A percentile compares a stretch with the other conserved stretches of the same genome.
Conservation (phyloP, 2,797 vertebrate genomes). For the Epinephelus awoara region DNA sequence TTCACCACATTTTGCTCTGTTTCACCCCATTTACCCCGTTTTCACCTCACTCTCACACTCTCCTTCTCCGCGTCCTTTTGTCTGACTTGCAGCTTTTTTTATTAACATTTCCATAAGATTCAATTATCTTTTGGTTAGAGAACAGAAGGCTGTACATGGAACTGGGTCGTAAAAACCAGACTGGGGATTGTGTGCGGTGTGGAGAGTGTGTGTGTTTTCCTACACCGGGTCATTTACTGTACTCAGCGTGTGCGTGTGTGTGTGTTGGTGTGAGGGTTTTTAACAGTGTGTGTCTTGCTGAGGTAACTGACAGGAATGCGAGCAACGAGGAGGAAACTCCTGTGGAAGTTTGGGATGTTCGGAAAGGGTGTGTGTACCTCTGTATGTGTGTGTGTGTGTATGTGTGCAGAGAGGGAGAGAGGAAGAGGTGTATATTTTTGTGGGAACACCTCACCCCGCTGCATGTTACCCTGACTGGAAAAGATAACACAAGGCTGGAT, state of each 20-base stretch:
- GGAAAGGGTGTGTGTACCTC: constrained; percentile 68
- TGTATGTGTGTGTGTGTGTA: constrained; percentile 40
- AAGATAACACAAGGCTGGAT: constrained; percentile 79
- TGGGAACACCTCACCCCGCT: constrained; percentile 80
- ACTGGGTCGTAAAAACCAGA: constrained; percentile 37
- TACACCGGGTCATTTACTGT: constrained; percentile 20
- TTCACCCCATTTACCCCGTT: neutral
- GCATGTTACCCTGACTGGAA: constrained; percentile 77
- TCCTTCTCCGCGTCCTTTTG: neutral
- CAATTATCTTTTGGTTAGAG: constrained; percentile 30
- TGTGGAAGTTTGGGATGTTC: constrained; percentile 83
- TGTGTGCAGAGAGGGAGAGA: constrained; percentile 45
- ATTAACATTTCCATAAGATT: constrained; percentile 37
- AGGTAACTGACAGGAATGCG: constrained; percentile 77
- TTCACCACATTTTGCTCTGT: neutral
- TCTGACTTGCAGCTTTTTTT: constrained; percentile 43
- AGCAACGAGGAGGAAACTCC: constrained; percentile 82
- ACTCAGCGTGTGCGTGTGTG: neutral
- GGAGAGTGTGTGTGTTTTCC: constrained; percentile 31
- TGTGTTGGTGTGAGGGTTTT: constrained; percentile 5
- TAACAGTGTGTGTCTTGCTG: constrained; percentile 38
- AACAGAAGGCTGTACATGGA: constrained; percentile 22
- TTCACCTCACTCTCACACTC: neutral
- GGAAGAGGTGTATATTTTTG: constrained; percentile 84
- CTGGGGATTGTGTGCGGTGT: constrained; percentile 10